These are phyloP conservation scores for Gopherus evgoodei DNA, from an alignment of 2,113 vertebrate species.

Conservation along the genomic window DNA sequence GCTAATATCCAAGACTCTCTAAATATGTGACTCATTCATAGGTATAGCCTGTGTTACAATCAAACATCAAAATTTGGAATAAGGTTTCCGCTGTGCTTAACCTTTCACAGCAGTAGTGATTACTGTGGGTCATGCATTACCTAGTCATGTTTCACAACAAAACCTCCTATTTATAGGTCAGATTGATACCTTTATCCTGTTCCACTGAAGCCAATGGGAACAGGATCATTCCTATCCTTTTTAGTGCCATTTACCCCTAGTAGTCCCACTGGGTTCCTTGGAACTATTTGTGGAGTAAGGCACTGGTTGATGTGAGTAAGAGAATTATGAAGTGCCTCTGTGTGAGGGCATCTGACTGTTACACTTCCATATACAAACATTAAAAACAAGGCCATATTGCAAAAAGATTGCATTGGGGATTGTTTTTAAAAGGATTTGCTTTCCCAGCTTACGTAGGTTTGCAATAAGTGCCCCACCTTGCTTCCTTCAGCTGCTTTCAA, in stretches of 20 bases:
- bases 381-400: slow-evolving; percentile 20
- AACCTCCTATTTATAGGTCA: neutral
- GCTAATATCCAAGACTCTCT: neutral
- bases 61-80: neutral
- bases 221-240: neutral
- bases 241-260: neutral
- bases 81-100: neutral
- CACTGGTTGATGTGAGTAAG: slow-evolving; percentile 23
- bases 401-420: slow-evolving; percentile 47
- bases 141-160: neutral
- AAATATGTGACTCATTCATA: neutral
- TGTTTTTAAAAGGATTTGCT: slow-evolving; percentile 54
- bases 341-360: slow-evolving; percentile 38
- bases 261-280: neutral
- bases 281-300: neutral
- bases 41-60: neutral
- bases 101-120: neutral
- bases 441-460: slow-evolving; percentile 41
- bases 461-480: slow-evolving; percentile 64
- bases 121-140: neutral
- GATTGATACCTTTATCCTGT: neutral
- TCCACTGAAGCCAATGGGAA: neutral
- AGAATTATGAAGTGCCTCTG: slow-evolving; percentile 27
- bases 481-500: slow-evolving; percentile 55
- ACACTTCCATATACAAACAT: slow-evolving; percentile 50